Evolutionary conservation across 2,113 vertebrate species (phyloP).

Genomic region (Pao palembangensis): DNA sequence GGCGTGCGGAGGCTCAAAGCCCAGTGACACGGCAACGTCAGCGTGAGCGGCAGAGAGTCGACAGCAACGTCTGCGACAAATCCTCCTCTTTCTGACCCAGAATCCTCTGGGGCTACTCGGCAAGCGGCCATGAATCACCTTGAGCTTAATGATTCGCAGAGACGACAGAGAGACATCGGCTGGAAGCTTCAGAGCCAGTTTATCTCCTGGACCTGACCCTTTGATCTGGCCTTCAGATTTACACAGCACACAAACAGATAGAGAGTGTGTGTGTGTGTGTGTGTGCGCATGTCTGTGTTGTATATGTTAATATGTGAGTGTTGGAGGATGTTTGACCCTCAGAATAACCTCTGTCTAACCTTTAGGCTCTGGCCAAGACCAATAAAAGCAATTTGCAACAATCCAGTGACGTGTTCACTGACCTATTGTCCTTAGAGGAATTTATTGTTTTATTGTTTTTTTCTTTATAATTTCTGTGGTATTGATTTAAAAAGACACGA

Average conservation of each 20-base stretch:
- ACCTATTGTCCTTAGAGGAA: conserved; percentile 5
- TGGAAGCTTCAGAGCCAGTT: conserved; percentile 59
- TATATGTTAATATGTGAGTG: conserved; percentile 23
- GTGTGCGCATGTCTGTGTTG: conserved; percentile 17
- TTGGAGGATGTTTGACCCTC: conserved; percentile 33
- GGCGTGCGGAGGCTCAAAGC: conserved; percentile 40
- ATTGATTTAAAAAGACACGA: neutral
- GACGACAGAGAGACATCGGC: conserved; percentile 32
- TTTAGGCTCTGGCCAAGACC: conserved; percentile 47
- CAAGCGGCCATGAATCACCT: conserved; percentile 62
- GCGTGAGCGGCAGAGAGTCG: conserved; percentile 34
- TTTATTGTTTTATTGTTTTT: too few species aligned
- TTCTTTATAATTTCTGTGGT: neutral
- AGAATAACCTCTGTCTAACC: conserved; percentile 54
- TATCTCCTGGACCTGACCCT: conserved; percentile 72
- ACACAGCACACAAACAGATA: conserved; percentile 56
- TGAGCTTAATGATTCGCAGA: conserved; percentile 73
- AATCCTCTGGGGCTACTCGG: conserved; percentile 41
- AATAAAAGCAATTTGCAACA: conserved; percentile 71
- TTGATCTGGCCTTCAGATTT: conserved; percentile 71
- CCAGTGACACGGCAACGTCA: conserved; percentile 26
- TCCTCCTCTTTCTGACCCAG: conserved; percentile 44
- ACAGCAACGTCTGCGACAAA: conserved; percentile 44
- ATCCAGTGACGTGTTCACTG: conserved; percentile 33
- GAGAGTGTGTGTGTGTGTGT: conserved; percentile 15